These are phyloP conservation scores for Phoeniculus purpureus DNA, from an alignment of 2,797 vertebrate species.

Conservation along the genomic window DNA sequence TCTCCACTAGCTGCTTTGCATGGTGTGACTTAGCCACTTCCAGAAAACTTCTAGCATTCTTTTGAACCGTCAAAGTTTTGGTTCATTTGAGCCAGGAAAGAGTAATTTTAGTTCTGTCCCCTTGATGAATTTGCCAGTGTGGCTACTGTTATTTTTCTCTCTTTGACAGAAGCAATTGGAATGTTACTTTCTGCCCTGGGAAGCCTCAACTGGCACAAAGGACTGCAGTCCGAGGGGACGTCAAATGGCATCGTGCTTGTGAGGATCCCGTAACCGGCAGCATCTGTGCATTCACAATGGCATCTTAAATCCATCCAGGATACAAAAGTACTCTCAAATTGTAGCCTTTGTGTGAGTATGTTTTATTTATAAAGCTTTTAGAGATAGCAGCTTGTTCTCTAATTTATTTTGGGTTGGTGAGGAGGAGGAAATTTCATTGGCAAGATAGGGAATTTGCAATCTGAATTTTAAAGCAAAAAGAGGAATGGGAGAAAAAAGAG, in stretches of 20 bases:
- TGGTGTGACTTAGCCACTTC: background rate
- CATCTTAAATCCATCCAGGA: slow-evolving; percentile 41
- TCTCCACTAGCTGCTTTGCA: background rate
- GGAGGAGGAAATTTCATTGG: slow-evolving; percentile 66
- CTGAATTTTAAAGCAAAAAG: slow-evolving; percentile 40
- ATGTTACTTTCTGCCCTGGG: slow-evolving; percentile 10
- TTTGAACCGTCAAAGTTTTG: slow-evolving; percentile 25
- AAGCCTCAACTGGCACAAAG: slow-evolving; percentile 18
- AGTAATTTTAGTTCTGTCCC: background rate
- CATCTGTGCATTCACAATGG: slow-evolving; percentile 46
- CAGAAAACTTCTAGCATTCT: background rate
- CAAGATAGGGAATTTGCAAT: slow-evolving; percentile 51
- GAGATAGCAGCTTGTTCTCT: slow-evolving; percentile 63
- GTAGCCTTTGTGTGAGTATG: slow-evolving; percentile 44
- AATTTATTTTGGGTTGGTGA: slow-evolving; percentile 64
- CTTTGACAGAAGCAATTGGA: background rate
- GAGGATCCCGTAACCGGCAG: slow-evolving; percentile 39
- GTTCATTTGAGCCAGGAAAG: background rate
- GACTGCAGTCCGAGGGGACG: slow-evolving; percentile 33
- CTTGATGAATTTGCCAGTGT: background rate
- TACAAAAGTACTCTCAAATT: slow-evolving; percentile 41
- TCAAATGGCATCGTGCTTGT: slow-evolving; percentile 9
- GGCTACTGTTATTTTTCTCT: slow-evolving; percentile 5
- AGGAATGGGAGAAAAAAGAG: background rate
- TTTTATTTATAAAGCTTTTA: slow-evolving; percentile 70